Evolutionary conservation across 2,888 invertebrate genomes (phyloP), one percentile per base, ranked within the genome.

Genomic region (Lysandra bellargus): DNA sequence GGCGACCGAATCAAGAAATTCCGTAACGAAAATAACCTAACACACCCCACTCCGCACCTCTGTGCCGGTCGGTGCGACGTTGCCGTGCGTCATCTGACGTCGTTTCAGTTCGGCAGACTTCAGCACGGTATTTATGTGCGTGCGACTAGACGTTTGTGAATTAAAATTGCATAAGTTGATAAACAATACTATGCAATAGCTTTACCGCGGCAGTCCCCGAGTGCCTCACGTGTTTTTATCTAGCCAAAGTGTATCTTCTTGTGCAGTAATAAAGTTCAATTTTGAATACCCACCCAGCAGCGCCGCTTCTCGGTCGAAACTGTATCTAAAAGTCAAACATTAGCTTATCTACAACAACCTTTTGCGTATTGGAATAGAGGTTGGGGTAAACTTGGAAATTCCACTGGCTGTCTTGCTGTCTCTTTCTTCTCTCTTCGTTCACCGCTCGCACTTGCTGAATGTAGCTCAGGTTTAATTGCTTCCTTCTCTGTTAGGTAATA

Each of bases 341-440:
- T 76, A 76, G 76, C 76, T 75, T 75, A 75, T 73, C 79, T 79
- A 79, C 53, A 78, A 44, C 60, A 85, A 97, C 98, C 98, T 98
- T 98, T 95, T 98, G 97, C 88, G 97, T 97, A 91, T 96, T 96
- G 90, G 97, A 96, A 94, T 97, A 98, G 89, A 98, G 95, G 88
- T 97, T 97, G 85, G 98, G 97, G 89, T 97, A 96, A 85, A 97
- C 96, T 95, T 98, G 97, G 93, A 97, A 98, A 90, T 97, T 97
- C 97, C 98, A 98, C 87, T 96, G 96, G 78, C 94, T 90, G 74
- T 93, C 91, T 79, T 86, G 88, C 85, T 89, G 87, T 84, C 89
- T 88, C 84, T 88, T 87, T 64, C 92, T 83, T 33, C 93, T 81
- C 81, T 92, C 93, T 82, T 94, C 93, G 76, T 90, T 90, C 0